Conservation (phyloP, 2,113 vertebrate species). For the Forbesichthys papilliferus region DNA sequence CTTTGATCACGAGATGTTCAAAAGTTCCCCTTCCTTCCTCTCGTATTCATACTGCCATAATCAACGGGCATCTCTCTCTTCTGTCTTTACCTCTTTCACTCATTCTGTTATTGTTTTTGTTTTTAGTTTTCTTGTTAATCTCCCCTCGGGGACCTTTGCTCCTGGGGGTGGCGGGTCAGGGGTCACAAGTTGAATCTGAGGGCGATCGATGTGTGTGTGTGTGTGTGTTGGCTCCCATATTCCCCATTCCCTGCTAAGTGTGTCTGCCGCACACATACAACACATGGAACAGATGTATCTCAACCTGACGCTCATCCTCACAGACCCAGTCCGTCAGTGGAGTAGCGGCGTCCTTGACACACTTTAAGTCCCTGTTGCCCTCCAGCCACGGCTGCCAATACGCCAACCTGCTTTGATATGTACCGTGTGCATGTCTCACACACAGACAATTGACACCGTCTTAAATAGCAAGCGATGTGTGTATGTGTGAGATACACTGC, state of each 20-base stretch:
- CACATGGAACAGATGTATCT: slow-evolving; percentile 45
- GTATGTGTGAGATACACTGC: slow-evolving; percentile 54
- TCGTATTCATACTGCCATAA: slow-evolving; percentile 61
- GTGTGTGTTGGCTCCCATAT: slow-evolving; percentile 38
- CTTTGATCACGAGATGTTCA: slow-evolving; percentile 71
- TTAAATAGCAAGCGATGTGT: slow-evolving; percentile 49
- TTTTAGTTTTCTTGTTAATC: slow-evolving; percentile 27
- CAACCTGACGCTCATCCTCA: slow-evolving; percentile 36
- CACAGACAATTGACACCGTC: slow-evolving; percentile 62
- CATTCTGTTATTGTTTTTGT: not conserved
- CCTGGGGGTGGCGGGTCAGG: slow-evolving; percentile 37
- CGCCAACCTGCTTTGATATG: slow-evolving; percentile 62
- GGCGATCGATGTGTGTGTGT: slow-evolving; percentile 49
- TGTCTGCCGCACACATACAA: slow-evolving; percentile 10
- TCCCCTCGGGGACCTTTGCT: slow-evolving; percentile 43
- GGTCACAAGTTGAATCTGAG: slow-evolving; percentile 59
- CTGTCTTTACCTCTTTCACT: slow-evolving; percentile 20
- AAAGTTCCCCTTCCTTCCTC: slow-evolving; percentile 54
- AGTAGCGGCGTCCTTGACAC: slow-evolving; percentile 61
- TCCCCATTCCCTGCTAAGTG: slow-evolving; percentile 31
- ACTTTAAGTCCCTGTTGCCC: slow-evolving; percentile 46
- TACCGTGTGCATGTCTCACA: not conserved
- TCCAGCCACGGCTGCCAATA: slow-evolving; percentile 60
- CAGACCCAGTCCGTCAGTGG: slow-evolving; percentile 55
- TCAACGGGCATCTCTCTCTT: slow-evolving; percentile 52